Conservation (phyloP, 2,113 vertebrate genomes). For the Nothoprocta perdicaria region DNA sequence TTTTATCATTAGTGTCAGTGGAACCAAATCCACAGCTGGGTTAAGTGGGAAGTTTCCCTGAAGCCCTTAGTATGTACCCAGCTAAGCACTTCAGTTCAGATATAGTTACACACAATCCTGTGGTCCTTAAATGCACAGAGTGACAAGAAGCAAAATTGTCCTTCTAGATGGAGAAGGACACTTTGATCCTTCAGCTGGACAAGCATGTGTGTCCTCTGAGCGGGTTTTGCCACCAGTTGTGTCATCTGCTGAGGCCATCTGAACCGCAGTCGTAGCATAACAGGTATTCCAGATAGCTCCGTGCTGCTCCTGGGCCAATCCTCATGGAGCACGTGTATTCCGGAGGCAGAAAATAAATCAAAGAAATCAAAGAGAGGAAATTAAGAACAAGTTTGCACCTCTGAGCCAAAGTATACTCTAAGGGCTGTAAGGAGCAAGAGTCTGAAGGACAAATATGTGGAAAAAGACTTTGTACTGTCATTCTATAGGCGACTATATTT, state of each 20-base stretch:
- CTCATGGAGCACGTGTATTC: not conserved
- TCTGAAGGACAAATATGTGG: not conserved
- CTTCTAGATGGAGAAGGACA: not conserved
- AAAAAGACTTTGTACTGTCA: not conserved
- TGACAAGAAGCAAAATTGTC: not conserved
- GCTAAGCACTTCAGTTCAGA: not conserved
- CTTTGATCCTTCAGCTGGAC: not conserved
- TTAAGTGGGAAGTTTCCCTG: not conserved
- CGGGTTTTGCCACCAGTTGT: not conserved
- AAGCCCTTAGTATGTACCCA: not conserved
- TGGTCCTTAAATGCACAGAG: not conserved
- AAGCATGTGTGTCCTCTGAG: not conserved
- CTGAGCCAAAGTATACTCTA: constrained; percentile 12
- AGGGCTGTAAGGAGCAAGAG: not conserved
- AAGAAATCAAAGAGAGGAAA: constrained; percentile 36
- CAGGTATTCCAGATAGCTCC: not conserved
- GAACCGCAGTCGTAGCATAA: not conserved
- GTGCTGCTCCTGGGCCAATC: not conserved
- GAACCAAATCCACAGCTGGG: not conserved
- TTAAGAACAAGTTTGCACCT: not conserved
- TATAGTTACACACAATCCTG: not conserved
- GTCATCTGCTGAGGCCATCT: not conserved
- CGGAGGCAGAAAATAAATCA: constrained; percentile 13
- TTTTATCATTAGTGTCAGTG: not conserved
- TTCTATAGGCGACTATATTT: not conserved